These are phyloP conservation scores for Amphiprion clarkii DNA, from an alignment of 2,797 vertebrate genomes.

Conservation along the genomic window DNA sequence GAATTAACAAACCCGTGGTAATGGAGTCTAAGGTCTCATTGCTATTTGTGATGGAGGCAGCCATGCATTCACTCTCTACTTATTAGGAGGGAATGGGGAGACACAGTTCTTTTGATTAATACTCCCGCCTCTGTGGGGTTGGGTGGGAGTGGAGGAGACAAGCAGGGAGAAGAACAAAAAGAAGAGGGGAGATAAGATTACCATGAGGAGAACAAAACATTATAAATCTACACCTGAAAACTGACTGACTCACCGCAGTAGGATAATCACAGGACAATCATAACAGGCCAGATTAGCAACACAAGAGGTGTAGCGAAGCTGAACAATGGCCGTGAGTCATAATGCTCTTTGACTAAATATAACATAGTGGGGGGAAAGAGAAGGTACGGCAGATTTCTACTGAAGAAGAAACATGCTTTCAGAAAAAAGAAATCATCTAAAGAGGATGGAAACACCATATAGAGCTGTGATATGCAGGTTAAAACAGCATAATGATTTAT, in stretches of 20 bases:
- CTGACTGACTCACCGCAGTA: conserved; percentile 60
- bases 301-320: conserved; percentile 56
- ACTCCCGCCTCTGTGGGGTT: conserved; percentile 60
- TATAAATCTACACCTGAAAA: conserved; percentile 75
- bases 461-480: not conserved
- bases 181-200: conserved; percentile 63
- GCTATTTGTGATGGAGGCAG: conserved; percentile 80
- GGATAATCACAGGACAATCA: conserved; percentile 60
- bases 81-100: conserved; percentile 78
- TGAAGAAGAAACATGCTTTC: conserved; percentile 33
- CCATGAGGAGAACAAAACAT: conserved; percentile 58
- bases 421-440: conserved; percentile 42
- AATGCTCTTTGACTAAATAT: conserved; percentile 76
- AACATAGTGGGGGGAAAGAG: conserved; percentile 38
- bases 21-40: conserved; percentile 81
- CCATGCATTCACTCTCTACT: conserved; percentile 80
- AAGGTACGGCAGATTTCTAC: conserved; percentile 35
- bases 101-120: conserved; percentile 80
- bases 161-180: conserved; percentile 35
- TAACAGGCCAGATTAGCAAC: conserved; percentile 67
- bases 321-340: conserved; percentile 78
- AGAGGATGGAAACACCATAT: conserved; percentile 14
- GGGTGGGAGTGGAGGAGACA: conserved; percentile 53
- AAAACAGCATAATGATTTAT: not conserved
- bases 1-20: conserved; percentile 81